These are phyloP conservation scores for Crocuta crocuta DNA, from an alignment of 2,113 vertebrate genomes.

Conservation along the genomic window DNA sequence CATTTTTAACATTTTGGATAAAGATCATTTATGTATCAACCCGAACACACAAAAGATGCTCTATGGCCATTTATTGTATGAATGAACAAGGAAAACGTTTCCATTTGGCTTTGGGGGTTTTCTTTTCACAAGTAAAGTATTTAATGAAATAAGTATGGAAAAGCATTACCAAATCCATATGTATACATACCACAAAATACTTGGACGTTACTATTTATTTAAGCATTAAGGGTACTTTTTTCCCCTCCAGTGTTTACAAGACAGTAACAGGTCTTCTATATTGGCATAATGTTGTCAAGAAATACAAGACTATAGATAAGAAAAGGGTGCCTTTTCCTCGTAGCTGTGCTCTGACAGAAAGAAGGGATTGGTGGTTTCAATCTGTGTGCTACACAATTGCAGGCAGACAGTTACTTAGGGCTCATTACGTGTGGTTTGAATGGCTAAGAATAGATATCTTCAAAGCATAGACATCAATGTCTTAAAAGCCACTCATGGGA, in stretches of 20 bases:
- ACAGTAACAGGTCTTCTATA: conserved; percentile 45
- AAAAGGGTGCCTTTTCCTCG: conserved; percentile 26
- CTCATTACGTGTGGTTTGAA: conserved; percentile 89
- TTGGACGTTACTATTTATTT: not conserved
- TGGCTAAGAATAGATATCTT: conserved; percentile 87
- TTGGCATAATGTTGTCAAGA: conserved; percentile 49
- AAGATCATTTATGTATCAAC: not conserved
- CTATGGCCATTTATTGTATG: not conserved
- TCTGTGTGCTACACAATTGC: conserved; percentile 60
- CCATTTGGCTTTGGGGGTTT: conserved; percentile 28
- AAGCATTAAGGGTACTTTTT: conserved; percentile 27
- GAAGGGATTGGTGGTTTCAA: conserved; percentile 72
- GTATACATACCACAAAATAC: not conserved
- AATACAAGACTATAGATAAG: conserved; percentile 12
- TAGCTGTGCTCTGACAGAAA: conserved; percentile 43
- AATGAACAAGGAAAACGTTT: not conserved
- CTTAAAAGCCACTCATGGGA: conserved; percentile 89
- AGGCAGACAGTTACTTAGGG: conserved; percentile 88
- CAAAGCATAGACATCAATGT: conserved; percentile 85
- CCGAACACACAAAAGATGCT: not conserved
- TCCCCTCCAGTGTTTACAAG: not conserved
- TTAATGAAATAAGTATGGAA: conserved; percentile 63
- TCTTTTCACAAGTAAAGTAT: conserved; percentile 50
- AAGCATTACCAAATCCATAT: conserved; percentile 4
- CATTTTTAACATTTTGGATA: not conserved